Evolutionary conservation across 2,113 vertebrate genomes (phyloP), one percentile per base, ranked within the genome.

Genomic region (Prunella fulvescens): DNA sequence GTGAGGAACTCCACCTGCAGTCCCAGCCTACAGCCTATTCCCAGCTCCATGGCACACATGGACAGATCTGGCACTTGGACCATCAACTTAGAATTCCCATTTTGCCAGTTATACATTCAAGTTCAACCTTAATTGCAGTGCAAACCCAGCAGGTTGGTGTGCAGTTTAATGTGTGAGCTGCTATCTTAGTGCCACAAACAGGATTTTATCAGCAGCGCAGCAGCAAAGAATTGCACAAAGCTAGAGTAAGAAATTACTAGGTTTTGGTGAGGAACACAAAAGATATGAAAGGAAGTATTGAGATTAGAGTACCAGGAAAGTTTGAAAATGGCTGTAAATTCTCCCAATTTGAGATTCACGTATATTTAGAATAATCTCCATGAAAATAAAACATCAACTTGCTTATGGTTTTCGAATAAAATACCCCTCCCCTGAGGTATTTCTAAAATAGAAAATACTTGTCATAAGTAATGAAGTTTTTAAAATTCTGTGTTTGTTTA

Each of bases 341-440:
- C 42, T 79, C 71, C 56, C 14, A 40, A 0, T 37, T 66, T 56
- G 20, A 88, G 61, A 76, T 81, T 61, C 6, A 19, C 39, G 14
- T 54, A 23, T 62, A 51, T 54, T 69, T 71, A 48, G 42, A 93
- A 71, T 42, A 54, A 45, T 58, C 12, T 50, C 40, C 42, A 50
- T 71, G 45, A 81, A 13, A 82, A 69, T 47, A 91, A 89, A 94
- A 37, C 10, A 78, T 39, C 10, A 22, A 40, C 48, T 81, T 56
- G 17, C 9, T 77, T 45, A 56, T 15, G 39, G 39, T 16, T 83
- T 88, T 77, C 67, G 5, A 82, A 42, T 54, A 56, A 14, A 71
- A 77, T 39, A 37, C 66, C 3, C 0, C 1, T 19, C 29, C 13
- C 8, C 19, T 0, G 0, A 94, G 23, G 28, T 66, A 81, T n/a